Conservation (phyloP, 1,140 invertebrate genomes). For the Babylonia areolata region DNA sequence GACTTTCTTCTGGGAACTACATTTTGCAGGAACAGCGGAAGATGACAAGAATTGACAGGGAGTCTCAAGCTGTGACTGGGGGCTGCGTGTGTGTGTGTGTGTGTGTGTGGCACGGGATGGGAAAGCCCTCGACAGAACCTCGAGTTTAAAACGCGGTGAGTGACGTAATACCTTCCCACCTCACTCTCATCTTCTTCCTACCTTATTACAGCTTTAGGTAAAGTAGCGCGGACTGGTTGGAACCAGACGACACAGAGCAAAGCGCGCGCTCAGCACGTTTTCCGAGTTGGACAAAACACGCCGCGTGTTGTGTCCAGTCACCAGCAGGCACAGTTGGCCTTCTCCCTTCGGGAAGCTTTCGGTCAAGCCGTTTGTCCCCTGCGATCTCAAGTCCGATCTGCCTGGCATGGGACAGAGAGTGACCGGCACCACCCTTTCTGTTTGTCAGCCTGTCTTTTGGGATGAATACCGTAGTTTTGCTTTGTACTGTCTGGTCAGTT, state of each 20-base stretch:
- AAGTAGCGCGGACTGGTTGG: not conserved
- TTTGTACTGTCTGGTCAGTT: too few species aligned
- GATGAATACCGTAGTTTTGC: too few species aligned
- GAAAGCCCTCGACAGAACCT: not conserved
- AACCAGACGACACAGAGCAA: not conserved
- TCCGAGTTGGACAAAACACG: not conserved
- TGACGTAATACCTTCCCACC: constrained; percentile 19
- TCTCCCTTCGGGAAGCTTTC: too few species aligned
- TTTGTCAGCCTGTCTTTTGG: too few species aligned
- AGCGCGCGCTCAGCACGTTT: not conserved
- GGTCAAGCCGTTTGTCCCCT: too few species aligned
- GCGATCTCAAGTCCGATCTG: too few species aligned
- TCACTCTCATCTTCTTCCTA: not conserved
- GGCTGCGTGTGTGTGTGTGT: too few species aligned
- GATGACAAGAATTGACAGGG: not conserved
- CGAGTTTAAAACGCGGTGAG: constrained; percentile 23
- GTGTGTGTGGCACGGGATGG: not conserved
- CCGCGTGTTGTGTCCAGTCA: not conserved
- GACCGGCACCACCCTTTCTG: too few species aligned
- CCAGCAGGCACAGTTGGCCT: too few species aligned
- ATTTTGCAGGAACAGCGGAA: not conserved
- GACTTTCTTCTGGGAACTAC: not conserved
- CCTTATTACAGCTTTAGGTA: too few species aligned
- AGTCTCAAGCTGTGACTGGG: constrained; percentile 6
- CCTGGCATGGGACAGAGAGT: too few species aligned